Percentiles rank a stretch among this genome's conserved stretches.
Conservation (phyloP, 35 echinoderm and acorn worm genomes). For the Apostichopus parvimensis region DNA sequence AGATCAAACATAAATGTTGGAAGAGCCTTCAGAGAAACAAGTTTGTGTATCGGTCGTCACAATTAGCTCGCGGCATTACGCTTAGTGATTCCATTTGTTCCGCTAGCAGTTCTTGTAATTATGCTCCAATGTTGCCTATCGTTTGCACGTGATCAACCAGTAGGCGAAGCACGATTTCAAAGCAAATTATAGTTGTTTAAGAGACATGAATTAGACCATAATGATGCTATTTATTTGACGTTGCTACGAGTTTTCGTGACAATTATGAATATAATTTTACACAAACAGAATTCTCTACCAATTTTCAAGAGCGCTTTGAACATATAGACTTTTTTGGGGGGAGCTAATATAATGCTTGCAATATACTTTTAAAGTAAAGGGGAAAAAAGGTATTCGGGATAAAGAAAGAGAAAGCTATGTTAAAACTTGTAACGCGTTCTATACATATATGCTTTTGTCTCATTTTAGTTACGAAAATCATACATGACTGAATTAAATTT, state of each 20-base stretch:
- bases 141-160: background rate
- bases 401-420: too few relatives aligned
- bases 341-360: too few relatives aligned
- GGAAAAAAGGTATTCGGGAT: too few relatives aligned
- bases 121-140: constrained; percentile 9
- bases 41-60: background rate
- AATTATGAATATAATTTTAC: background rate
- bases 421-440: background rate
- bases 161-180: constrained; percentile 28
- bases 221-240: constrained; percentile 41
- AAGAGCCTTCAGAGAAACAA: constrained; percentile 13
- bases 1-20: constrained; percentile 9
- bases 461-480: too few relatives aligned
- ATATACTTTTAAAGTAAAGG: too few relatives aligned
- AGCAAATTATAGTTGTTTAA: constrained; percentile 39
- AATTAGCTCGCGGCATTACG: constrained; percentile 43
- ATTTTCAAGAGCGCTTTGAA: too few relatives aligned
- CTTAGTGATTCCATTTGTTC: constrained; percentile 29
- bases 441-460: background rate
- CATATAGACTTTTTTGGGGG: too few relatives aligned
- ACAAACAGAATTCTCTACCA: background rate
- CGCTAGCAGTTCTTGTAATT: constrained; percentile 36
- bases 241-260: constrained; percentile 33
- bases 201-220: constrained; percentile 41
- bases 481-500: too few relatives aligned